Evolutionary conservation across 1,140 invertebrate species (phyloP), one percentile per base, ranked within the genome.

Genomic region (Drosophila trapezifrons): DNA sequence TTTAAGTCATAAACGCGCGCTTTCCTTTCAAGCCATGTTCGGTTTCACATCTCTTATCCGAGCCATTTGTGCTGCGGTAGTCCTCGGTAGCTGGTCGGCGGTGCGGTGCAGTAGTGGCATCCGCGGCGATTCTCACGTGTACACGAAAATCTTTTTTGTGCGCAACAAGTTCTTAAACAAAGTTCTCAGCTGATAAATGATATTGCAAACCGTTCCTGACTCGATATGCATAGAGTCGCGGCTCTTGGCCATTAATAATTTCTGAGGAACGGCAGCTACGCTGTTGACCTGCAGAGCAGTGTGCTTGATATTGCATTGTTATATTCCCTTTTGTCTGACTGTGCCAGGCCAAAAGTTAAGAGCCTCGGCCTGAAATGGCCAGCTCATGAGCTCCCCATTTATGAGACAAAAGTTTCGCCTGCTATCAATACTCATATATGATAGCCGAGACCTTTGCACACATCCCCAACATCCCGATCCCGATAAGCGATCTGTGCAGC

Each of bases 61-160:
- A 62, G 35, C 43, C 75, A 63, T 52, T 64, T 63, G 29, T 52
- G 58, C 40, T 17, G 58, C 52, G 18, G 65, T 59, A 74, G 78
- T 64, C 46, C 38, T 62, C 82, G 62, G 82, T 83, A 86, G 83
- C 84, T 59, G 51, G 42, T 64, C 40, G 29, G 42, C 37, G 60
- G 40, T 4, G 20, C 29, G 49, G 13, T 9, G 49, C 18, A 52
- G 29, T 20, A 62, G 56, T 56, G 60, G 63, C 59, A 56, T 80
- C 57, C 55, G 43, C 51, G 63, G 27, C 32, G 37, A 45, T 58
- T 81, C 76, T 79, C 80, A 91, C 76, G 77, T 87, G 89, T 71
- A 91, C 89, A 91, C 59, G 89, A 89, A 91, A 91, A 91, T 80
- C 81, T 91, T 91, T 87, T 91, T 90, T 91, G 67, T 91, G 81